Evolutionary conservation across 2,797 vertebrate genomes (phyloP).

Genomic region (Microctenopoma stevenorrisi): DNA sequence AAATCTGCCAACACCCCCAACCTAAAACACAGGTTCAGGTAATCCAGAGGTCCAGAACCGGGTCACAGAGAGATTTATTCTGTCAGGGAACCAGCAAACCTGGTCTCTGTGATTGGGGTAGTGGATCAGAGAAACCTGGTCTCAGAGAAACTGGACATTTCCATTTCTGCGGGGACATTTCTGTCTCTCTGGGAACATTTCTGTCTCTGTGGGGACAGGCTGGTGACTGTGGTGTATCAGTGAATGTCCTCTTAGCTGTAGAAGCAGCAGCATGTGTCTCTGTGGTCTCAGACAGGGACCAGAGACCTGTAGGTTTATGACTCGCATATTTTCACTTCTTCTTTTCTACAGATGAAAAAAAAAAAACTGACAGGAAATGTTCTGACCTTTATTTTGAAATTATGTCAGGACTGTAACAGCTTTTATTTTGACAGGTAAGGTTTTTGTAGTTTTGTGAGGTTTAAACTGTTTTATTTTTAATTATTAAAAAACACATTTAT

Average conservation of each 20-base stretch:
- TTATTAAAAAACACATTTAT: no score
- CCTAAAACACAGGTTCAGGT: constrained; percentile 28
- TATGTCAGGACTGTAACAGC: not conserved
- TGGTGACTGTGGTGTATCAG: no score
- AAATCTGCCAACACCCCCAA: constrained; percentile 25
- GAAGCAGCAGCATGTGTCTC: constrained; percentile 9
- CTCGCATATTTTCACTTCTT: constrained; percentile 55
- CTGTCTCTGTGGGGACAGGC: no score
- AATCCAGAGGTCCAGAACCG: constrained; percentile 24
- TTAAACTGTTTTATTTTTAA: no score
- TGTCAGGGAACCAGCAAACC: no score
- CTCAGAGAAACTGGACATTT: no score
- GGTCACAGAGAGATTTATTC: no score
- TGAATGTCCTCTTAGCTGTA: not conserved
- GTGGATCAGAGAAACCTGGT: no score
- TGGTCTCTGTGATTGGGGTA: no score
- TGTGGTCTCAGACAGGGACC: constrained; percentile 55
- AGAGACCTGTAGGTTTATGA: constrained; percentile 61
- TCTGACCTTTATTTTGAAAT: constrained; percentile 1
- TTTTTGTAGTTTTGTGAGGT: not conserved
- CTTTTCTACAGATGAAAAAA: not conserved
- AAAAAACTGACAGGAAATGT: not conserved
- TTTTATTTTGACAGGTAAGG: constrained; percentile 11
- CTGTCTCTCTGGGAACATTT: no score
- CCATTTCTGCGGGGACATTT: no score